These are phyloP conservation scores for Pollenia labialis DNA, from an alignment of 2,888 invertebrate species.

Conservation along the genomic window DNA sequence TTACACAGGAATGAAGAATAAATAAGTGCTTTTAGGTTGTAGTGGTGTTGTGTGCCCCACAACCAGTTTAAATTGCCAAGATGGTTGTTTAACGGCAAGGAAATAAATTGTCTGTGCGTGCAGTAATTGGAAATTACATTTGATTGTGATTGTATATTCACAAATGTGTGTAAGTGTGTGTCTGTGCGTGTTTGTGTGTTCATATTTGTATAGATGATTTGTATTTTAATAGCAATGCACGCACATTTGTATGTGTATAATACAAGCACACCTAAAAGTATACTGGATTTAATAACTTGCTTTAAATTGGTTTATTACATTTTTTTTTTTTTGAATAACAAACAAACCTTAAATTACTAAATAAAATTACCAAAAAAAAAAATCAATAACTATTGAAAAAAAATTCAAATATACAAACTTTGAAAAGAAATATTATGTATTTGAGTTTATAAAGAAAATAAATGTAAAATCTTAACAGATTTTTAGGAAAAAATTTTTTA, in stretches of 20 bases:
- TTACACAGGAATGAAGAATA: slow-evolving; percentile 2
- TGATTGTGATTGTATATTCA: slow-evolving; percentile 60
- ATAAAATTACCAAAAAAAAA: slow-evolving; percentile 29
- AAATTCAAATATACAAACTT: neutral
- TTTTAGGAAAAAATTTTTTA: too few relatives aligned
- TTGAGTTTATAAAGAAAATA: too few relatives aligned
- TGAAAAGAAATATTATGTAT: too few relatives aligned
- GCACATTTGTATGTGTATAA: neutral
- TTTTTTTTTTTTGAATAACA: neutral
- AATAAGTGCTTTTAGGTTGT: slow-evolving; percentile 16
- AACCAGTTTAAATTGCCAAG: slow-evolving; percentile 57
- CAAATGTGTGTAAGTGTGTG: slow-evolving; percentile 19
- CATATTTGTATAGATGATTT: slow-evolving; percentile 34
- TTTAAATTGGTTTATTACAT: slow-evolving; percentile 43
- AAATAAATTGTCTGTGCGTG: slow-evolving; percentile 84
- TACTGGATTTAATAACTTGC: slow-evolving; percentile 71
- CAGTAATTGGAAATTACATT: slow-evolving; percentile 83
- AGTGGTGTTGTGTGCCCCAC: neutral
- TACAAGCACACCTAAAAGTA: neutral
- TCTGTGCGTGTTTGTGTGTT: slow-evolving; percentile 30
- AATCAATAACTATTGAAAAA: slow-evolving; percentile 11
- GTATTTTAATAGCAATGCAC: slow-evolving; percentile 1
- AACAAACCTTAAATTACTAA: slow-evolving; percentile 4
- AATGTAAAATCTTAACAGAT: too few relatives aligned
- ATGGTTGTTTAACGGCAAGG: slow-evolving; percentile 78